Evolutionary conservation across 2,888 invertebrate genomes (phyloP), one percentile per base, ranked within the genome.

Genomic region (Gryllus longicercus): DNA sequence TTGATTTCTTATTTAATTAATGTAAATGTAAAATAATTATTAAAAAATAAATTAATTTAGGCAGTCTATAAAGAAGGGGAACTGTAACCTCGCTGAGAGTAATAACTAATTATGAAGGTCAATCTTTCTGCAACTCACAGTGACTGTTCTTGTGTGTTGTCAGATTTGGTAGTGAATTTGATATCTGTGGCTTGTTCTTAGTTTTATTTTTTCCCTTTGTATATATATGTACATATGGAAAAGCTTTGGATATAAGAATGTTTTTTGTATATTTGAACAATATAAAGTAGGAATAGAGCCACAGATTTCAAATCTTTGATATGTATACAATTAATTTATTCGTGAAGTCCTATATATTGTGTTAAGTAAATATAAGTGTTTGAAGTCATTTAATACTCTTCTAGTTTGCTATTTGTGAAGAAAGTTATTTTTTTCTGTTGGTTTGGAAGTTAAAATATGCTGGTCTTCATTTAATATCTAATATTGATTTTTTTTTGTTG

Each of bases 81-180:
- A 63, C 63, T 63, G 63, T 63, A 63, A 63, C 63, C 63, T 63
- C 63, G 63, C 63, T 63, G 63, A 63, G 63, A 63, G 63, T 63
- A 63, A 63, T 63, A 63, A 63, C 63, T 63, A 63, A 63, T 18
- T 14, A 63, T 63, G 14, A n/a, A 18, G 63, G 63, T 63, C 63
- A n/a, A 63, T 63, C n/a, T 63, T 63, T 63, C 63, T 63, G 63
- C 63, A 63, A 63, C 63, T 63, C 63, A n/a, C 63, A 63, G 14
- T 18, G 63, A 63, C 14, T 63, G 14, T 63, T n/a, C n/a, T 63
- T 63, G 63, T 63, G 63, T 14, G 63, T 63, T 63, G 63, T 63
- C 63, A 63, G 63, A 63, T 63, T 63, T 63, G 14, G 63, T 63
- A 63, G 63, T 63, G n/a, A 2, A 18, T 63, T 63, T 63, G 63